Evolutionary conservation across 2,113 vertebrate genomes (phyloP).

Genomic region (Actenoides hombroni): DNA sequence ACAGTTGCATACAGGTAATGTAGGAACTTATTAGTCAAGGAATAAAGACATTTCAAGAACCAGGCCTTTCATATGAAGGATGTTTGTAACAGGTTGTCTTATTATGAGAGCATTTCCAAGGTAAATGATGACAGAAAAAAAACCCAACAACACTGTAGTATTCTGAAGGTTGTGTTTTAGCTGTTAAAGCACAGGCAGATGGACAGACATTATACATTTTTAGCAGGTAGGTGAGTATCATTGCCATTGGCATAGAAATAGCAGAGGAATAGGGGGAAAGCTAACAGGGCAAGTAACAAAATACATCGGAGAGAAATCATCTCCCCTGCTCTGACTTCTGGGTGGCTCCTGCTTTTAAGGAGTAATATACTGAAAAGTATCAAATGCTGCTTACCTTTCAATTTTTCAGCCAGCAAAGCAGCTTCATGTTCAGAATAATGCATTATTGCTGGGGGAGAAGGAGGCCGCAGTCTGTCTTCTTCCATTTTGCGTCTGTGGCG

Average conservation of each 20-base stretch:
- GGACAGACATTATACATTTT: background rate
- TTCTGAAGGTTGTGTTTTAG: background rate
- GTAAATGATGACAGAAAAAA: background rate
- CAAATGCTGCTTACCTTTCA: constrained; percentile 84
- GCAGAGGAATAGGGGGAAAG: background rate
- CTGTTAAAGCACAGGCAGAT: background rate
- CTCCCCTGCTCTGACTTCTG: background rate
- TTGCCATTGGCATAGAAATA: background rate
- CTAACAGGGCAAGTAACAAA: background rate
- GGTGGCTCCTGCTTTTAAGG: background rate
- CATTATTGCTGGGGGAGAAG: constrained; percentile 87
- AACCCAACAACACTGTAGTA: background rate
- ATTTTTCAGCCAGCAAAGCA: constrained; percentile 84
- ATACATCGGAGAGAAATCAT: background rate
- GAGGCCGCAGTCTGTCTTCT: constrained; percentile 83
- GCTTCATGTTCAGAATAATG: constrained; percentile 91
- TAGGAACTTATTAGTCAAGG: background rate
- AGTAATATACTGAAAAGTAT: background rate
- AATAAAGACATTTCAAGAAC: background rate
- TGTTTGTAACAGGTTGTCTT: background rate
- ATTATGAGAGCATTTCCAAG: background rate
- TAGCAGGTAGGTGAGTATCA: background rate
- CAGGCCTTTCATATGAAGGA: background rate
- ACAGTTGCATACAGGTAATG: background rate
- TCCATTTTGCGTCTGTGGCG: constrained; percentile 87